These are phyloP conservation scores for Carcinoscorpius rotundicauda DNA, from an alignment of 1,140 invertebrate species.

Conservation along the genomic window DNA sequence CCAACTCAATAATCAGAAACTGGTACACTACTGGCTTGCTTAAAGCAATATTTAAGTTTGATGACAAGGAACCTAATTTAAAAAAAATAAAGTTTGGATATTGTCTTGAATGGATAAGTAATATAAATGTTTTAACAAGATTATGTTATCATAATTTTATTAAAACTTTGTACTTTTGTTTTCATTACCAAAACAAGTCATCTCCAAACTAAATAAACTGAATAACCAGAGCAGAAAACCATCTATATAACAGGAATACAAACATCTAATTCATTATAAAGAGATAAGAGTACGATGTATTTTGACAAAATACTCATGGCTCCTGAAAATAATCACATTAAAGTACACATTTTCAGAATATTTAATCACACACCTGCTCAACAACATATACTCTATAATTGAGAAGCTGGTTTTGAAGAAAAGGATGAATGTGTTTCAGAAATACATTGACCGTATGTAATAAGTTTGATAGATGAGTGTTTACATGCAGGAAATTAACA, in stretches of 20 bases:
- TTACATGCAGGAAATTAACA: too few species aligned
- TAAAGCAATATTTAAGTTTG: too few species aligned
- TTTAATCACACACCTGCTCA: slow-evolving; percentile 50
- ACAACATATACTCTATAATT: slow-evolving; percentile 86
- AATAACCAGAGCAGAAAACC: background rate
- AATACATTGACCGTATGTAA: too few species aligned
- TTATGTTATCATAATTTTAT: too few species aligned
- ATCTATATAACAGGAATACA: background rate
- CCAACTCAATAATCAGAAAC: background rate
- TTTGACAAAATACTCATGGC: background rate
- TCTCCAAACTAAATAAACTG: background rate
- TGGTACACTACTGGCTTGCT: background rate
- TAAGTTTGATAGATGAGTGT: too few species aligned
- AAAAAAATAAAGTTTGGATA: too few species aligned
- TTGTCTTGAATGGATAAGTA: too few species aligned
- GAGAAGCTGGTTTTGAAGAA: slow-evolving; percentile 65
- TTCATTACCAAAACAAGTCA: background rate
- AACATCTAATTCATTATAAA: background rate
- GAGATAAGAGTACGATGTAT: background rate
- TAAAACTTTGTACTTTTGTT: too few species aligned
- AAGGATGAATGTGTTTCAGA: slow-evolving; percentile 77
- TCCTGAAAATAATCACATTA: background rate
- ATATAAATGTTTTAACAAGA: too few species aligned
- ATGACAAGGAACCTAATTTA: too few species aligned
- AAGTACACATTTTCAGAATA: background rate